Evolutionary conservation across 2,113 vertebrate species (phyloP), one percentile per base, ranked within the genome.

Genomic region (Trematocara unimaculatum): DNA sequence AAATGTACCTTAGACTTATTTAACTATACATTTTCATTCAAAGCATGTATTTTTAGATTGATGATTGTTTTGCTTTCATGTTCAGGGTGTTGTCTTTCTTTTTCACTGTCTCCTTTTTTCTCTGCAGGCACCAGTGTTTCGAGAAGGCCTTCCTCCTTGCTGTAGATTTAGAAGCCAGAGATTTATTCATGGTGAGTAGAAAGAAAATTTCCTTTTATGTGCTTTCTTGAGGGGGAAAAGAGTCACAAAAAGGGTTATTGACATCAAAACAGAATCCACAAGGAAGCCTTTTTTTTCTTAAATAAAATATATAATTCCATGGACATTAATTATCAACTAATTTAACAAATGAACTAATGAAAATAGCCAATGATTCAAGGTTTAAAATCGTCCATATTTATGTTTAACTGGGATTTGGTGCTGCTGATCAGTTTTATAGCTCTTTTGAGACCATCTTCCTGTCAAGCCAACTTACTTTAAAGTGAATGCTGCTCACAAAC

Each of bases 91-190:
- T 47, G 15, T 60, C 5, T 26, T 51, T 26, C 5, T 53, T 18
- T 89, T 82, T 81, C 31, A 79, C 55, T 3, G 3, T 42, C 13
- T 84, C 23, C 5, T 8, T 14, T 78, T 93, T 87, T 83, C 6
- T 70, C 91, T 93, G 29, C 91, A 99, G 99, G 85, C 96, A 98
- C 90, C 96, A 98, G 92, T 96, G 98, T 83, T 98, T 99, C 84
- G 98, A 99, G 93, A 99, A 99, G 93, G 98, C 98, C 1, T 99
- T 99, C 95, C 97, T 99, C 70, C 96, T 99, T 4, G 98, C 99
- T 47, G 94, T 99, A 72, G 98, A 99, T 93, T 96, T 99, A 5
- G 97, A 97, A 79, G 97, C 96, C 67, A 97, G 96, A 88, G 98
- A 99, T 95, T 95, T 99, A 84, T 99, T 99, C 89, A 99, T 99